Conservation (phyloP, 2,888 invertebrate genomes). For the Cheilosia pagana region DNA sequence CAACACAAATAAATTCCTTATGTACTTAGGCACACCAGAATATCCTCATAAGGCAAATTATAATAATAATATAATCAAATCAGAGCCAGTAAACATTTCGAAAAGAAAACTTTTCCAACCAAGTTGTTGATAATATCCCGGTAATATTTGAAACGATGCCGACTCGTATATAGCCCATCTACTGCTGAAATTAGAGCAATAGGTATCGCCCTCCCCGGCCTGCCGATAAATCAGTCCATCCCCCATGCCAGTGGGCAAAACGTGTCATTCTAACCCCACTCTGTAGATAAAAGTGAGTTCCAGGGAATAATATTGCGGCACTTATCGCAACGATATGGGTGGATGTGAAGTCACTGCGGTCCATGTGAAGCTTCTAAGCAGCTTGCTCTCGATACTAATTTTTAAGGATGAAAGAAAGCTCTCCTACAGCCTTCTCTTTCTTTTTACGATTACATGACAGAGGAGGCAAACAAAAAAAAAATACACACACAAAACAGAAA, state of each 20-base stretch:
- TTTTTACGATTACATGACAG: slow-evolving; percentile 19
- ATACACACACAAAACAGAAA: background rate
- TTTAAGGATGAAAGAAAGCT: slow-evolving; percentile 43
- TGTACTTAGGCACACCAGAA: slow-evolving; percentile 6
- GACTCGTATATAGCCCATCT: slow-evolving; percentile 6
- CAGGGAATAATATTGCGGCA: slow-evolving; percentile 37
- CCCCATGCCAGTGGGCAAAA: background rate
- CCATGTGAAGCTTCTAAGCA: slow-evolving; percentile 37
- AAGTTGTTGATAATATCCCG: slow-evolving; percentile 45
- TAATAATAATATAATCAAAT: slow-evolving; percentile 48
- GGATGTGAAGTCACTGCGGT: slow-evolving; percentile 22
- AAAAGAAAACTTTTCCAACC: slow-evolving; percentile 46
- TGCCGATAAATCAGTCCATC: slow-evolving; percentile 31
- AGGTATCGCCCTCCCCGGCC: background rate
- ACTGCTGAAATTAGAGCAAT: background rate
- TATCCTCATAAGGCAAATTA: slow-evolving; percentile 26
- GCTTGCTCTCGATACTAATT: slow-evolving; percentile 14
- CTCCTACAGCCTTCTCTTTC: background rate
- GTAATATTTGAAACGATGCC: slow-evolving; percentile 37
- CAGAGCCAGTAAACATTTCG: slow-evolving; percentile 27
- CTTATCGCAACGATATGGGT: slow-evolving; percentile 2
- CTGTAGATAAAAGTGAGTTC: slow-evolving; percentile 19
- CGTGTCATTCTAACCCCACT: slow-evolving; percentile 23
- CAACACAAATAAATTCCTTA: slow-evolving; percentile 8
- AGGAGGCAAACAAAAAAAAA: background rate